phyloP scores from a whole-genome alignment of 2,888 invertebrate species.

The Ypsolopha sequella region DNA sequence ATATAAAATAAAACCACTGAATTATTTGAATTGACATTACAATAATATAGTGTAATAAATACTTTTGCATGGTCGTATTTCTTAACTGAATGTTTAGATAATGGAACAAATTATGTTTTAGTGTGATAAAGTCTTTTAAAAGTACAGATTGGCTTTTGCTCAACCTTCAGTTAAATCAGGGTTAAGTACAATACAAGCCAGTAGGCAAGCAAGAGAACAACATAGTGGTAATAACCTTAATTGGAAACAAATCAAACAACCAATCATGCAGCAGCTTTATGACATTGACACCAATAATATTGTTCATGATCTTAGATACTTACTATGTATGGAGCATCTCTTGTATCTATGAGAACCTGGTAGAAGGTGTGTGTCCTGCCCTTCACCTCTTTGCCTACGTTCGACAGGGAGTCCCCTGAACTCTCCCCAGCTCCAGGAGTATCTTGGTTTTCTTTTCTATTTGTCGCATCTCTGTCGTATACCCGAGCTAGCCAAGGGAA shows the following conservation, averaged over 20 bases:
- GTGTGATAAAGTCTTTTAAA: too few species aligned
- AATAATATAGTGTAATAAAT: neutral
- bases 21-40: neutral
- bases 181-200: too few species aligned
- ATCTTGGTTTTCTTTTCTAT: conserved; percentile 70
- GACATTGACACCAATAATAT: conserved; percentile 5
- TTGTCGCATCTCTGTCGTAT: conserved; percentile 91
- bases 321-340: conserved; percentile 97
- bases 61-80: neutral
- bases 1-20: neutral
- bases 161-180: too few species aligned
- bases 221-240: neutral
- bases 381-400: conserved; percentile 87
- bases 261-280: neutral
- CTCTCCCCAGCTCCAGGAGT: conserved; percentile 28
- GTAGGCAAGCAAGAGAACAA: too few species aligned
- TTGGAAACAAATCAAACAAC: neutral
- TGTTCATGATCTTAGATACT: conserved; percentile 40
- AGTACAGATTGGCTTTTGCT: too few species aligned
- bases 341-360: conserved; percentile 96
- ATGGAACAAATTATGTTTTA: neutral
- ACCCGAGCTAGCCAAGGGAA: conserved; percentile 98
- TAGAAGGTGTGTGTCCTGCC: conserved; percentile 95
- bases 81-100: neutral
- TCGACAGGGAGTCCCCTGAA: conserved; percentile 48